Percentiles rank a stretch among this genome's conserved stretches.
Conservation (phyloP, 2,113 vertebrate genomes). For the Eptatretus burgeri region DNA sequence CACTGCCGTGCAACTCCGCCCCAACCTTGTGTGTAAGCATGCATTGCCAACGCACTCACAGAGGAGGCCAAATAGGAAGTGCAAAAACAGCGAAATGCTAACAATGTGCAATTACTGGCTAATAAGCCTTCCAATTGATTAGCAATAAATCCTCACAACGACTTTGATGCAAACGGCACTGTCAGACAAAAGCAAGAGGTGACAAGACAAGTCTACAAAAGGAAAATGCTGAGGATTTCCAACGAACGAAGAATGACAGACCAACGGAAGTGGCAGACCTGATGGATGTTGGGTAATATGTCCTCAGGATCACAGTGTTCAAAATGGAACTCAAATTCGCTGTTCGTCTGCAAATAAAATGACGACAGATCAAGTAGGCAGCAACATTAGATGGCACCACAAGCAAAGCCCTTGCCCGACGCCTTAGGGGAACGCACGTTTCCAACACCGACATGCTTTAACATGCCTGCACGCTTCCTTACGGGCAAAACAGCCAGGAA, state of each 20-base stretch:
- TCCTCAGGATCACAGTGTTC: constrained; percentile 2
- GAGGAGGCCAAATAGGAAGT: background rate
- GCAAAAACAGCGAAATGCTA: background rate
- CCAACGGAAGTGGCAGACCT: background rate
- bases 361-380: no score
- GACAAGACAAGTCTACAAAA: background rate
- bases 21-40: background rate
- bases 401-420: no score
- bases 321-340: background rate
- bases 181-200: background rate
- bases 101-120: background rate
- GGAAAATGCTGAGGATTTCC: background rate
- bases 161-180: background rate
- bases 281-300: constrained; percentile 3
- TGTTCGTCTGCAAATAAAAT: background rate
- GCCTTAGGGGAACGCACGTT: no score
- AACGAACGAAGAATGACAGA: background rate
- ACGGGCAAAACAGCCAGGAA: no score
- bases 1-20: background rate
- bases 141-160: background rate
- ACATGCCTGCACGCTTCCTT: no score
- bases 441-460: no score
- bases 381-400: no score
- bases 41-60: background rate
- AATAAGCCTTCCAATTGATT: background rate